Base-by-base conservation (phyloP, 2,797 vertebrate genomes). In the Lithobates pipiens region DNA sequence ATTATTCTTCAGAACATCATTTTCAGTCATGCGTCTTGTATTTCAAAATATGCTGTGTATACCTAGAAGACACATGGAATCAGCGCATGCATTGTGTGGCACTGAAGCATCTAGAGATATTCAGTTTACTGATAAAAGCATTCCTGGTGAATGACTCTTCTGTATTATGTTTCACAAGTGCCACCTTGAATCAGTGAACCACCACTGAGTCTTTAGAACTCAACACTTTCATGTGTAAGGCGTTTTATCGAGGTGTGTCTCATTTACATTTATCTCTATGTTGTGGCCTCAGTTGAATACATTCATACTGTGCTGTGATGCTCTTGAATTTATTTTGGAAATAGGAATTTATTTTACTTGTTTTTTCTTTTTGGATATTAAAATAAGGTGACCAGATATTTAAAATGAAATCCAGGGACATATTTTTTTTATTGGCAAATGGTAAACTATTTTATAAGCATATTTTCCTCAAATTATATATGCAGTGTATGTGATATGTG, bases 171-270 rank as follows among this genome's bases (percentile, higher is more conserved):
- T 82, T 76, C 23, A 39, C 74, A 70, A 42, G 44, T 57, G 74
- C 65, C 67, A 84, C 82, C 81, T 83, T 83, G 27, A 76, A 32
- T 84, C 39, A 77, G 39, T 84, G 74, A 77, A 70, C 63, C 65
- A 25, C 8, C 8, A 57, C 61, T 54, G 8, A 79, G 61, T 15
- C 63, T 36, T 42, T 25, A 76, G 8, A 69, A 68, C 27, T 29
- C 77, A 50, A 68, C 65, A 27, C 65, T 79, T 69, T 46, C 23
- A 50, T 69, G 65, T 83, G 63, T 54, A 16, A 83, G 50, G 65
- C 61, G 34, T 27, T 67, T 76, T 76, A 69, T 76, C 42, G 39
- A 69, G 72, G 29, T 44, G n/a, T 75, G 10, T 50, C 7, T 39
- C 15, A 68, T 70, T 80, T 44, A 50, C 65, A 23, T 50, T 80